These are phyloP conservation scores for Platorchestia sp. DNA, from an alignment of 1,140 invertebrate genomes.

Conservation along the genomic window DNA sequence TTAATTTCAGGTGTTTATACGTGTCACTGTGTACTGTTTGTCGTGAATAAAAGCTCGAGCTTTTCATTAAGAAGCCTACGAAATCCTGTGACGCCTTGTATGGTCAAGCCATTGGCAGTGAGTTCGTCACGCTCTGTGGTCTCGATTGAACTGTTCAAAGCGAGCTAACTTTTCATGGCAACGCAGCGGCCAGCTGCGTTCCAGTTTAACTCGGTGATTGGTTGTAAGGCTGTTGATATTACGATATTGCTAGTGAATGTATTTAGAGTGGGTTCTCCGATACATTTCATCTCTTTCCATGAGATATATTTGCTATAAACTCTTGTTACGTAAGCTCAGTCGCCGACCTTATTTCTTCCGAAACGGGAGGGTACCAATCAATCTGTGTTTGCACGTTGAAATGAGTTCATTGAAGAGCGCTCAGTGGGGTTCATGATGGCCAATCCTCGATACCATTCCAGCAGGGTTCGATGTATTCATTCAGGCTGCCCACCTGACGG, in stretches of 20 bases:
- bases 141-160: neutral
- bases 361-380: neutral
- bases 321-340: neutral
- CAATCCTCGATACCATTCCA: neutral
- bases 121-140: neutral
- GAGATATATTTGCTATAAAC: neutral
- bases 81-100: neutral
- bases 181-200: neutral
- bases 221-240: neutral
- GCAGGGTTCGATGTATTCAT: neutral
- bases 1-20: neutral
- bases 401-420: neutral
- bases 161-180: neutral
- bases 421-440: neutral
- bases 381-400: neutral
- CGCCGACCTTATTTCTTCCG: neutral
- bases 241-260: neutral
- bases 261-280: neutral
- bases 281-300: neutral
- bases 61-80: neutral
- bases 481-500: neutral
- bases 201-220: neutral
- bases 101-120: neutral
- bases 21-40: neutral
- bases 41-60: neutral